Base-by-base conservation (phyloP, 2,113 vertebrate species). In the Microcebus jonahi region DNA sequence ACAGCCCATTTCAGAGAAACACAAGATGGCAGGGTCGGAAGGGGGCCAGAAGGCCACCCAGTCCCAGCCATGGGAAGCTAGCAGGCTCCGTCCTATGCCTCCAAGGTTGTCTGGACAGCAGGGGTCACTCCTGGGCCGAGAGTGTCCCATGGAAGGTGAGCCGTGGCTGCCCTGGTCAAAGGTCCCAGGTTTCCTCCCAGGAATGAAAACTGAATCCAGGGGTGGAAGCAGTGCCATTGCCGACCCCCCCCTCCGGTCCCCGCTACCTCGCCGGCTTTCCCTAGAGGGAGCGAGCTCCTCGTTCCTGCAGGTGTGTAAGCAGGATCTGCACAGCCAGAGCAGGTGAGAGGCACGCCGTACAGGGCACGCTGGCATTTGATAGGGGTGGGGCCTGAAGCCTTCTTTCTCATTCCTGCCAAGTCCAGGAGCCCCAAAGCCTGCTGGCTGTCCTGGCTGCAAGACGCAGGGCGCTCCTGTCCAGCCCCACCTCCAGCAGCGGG, bases 91-190 rank as follows among this genome's bases (percentile, higher is more conserved):
- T 48, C 53, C 55, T 92, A 7, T 21, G 76, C 61, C 68, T 96
- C 71, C 65, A 94, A 95, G 83, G 86, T 95, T 92, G 73, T 97
- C 85, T 90, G 92, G 85, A 96, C 87, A 97, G 97, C 59, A 97
- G 92, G 96, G 92, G 94, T 98, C 97, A 98, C 95, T 97, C 95
- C 97, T 96, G 85, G 95, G 95, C 85, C 3, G 29, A 93, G 13
- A 95, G 90, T 94, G 63, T 84, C 92, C 80, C 42, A 29, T 29
- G 36, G 57, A 95, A 95, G 65, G 80, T 94, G 59, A 81, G 76
- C n/a, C n/a, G 5, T 31, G 65, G 88, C 12, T 36, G 80, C 42
- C 53, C 48, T 59, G 55, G 63, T 93, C 86, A 67, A 83, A 96
- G 36, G 73, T 82, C 75, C 87, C n/a, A 61, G n/a, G 65, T 94